Evolutionary conservation across 1,140 invertebrate species (phyloP).

Genomic region (Pachypeltis micranthus): DNA sequence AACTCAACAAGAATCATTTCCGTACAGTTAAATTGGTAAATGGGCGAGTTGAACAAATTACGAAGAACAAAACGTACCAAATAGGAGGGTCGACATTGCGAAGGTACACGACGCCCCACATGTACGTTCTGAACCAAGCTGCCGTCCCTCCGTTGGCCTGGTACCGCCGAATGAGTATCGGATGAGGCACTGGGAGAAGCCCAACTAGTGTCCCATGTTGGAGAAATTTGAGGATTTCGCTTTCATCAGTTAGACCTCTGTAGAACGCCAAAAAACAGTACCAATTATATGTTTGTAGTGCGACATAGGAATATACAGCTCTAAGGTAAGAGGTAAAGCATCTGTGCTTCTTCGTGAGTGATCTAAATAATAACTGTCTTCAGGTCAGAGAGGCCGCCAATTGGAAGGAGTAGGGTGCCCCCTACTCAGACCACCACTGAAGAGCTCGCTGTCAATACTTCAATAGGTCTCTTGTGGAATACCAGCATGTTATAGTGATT

Average conservation of each 20-base stretch:
- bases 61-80: conserved; percentile 46
- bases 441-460: too few species aligned
- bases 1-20: neutral
- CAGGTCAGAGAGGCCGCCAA: too few species aligned
- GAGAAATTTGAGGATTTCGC: conserved; percentile 96
- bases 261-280: too few species aligned
- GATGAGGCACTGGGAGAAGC: conserved; percentile 94
- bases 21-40: neutral
- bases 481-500: too few species aligned
- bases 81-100: conserved; percentile 97
- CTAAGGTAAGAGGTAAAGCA: too few species aligned
- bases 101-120: conserved; percentile 99
- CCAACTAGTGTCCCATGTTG: conserved; percentile 98
- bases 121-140: conserved; percentile 97
- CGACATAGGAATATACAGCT: too few species aligned
- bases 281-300: too few species aligned
- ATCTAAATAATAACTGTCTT: too few species aligned
- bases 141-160: conserved; percentile 96
- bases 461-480: too few species aligned
- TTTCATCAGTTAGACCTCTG: conserved; percentile 97
- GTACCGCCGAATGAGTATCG: conserved; percentile 96
- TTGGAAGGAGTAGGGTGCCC: too few species aligned
- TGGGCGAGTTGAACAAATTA: neutral
- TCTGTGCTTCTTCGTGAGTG: too few species aligned
- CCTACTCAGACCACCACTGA: too few species aligned